Evolutionary conservation across 2,113 vertebrate species (phyloP).

Genomic region (Pristiophorus japonicus): DNA sequence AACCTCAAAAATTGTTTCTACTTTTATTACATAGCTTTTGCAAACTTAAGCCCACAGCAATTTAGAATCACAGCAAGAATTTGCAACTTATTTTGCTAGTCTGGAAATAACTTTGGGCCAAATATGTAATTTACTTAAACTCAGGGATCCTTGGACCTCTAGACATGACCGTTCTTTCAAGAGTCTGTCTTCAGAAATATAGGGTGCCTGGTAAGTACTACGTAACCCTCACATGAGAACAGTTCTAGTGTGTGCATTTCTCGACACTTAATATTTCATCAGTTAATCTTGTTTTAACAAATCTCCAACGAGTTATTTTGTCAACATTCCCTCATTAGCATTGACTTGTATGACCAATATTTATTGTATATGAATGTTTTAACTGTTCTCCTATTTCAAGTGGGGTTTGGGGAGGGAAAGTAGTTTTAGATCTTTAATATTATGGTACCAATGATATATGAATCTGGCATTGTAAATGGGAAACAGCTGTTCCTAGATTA

Average conservation of each 20-base stretch:
- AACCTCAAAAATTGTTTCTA: neutral
- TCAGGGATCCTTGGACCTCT: neutral
- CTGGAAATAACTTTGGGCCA: neutral
- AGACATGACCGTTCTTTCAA: neutral
- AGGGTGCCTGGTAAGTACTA: neutral
- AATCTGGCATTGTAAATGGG: neutral
- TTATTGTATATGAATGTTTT: slow-evolving; percentile 5
- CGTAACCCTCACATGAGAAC: neutral
- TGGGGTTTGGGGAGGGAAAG: neutral
- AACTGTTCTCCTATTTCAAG: slow-evolving; percentile 19
- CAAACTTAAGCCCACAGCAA: neutral
- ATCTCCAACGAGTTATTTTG: neutral
- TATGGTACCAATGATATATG: neutral
- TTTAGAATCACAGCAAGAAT: neutral
- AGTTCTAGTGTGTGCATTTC: neutral
- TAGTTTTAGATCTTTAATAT: slow-evolving; percentile 7
- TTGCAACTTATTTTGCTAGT: neutral
- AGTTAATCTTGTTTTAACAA: slow-evolving; percentile 20
- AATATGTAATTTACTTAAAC: neutral
- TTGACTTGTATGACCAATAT: neutral
- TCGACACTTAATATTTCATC: slow-evolving; percentile 1
- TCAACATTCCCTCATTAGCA: neutral
- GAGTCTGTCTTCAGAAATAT: slow-evolving; percentile 1
- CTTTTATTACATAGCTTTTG: neutral
- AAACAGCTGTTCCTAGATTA: neutral